Percentiles rank a stretch among this genome's conserved stretches.
These are phyloP conservation scores for Lepidocyrtoides sp. DNA, from an alignment of 2,888 invertebrate species.

Conservation along the genomic window DNA sequence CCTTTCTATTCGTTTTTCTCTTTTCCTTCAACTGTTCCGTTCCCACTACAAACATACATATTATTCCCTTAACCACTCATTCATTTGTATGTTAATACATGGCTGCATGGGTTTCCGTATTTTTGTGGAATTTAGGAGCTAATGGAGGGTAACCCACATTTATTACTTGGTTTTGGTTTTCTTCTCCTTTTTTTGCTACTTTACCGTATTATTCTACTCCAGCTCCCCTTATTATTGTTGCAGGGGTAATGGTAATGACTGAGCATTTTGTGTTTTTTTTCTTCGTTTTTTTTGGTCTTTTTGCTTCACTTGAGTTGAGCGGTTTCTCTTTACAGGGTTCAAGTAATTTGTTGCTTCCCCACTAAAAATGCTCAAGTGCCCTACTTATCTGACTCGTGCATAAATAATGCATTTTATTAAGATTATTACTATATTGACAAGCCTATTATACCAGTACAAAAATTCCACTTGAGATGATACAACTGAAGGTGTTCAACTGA, in stretches of 20 bases:
- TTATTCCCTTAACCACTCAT: background rate
- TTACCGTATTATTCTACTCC: background rate
- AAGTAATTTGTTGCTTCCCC: slow-evolving; percentile 56
- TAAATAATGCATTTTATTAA: slow-evolving; percentile 45
- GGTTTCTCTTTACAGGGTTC: slow-evolving; percentile 43
- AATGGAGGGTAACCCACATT: slow-evolving; percentile 78
- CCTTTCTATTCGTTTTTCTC: slow-evolving; percentile 9
- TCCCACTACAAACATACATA: too few relatives aligned
- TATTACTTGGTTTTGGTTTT: slow-evolving; percentile 63
- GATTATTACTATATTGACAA: background rate
- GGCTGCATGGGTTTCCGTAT: slow-evolving; percentile 55
- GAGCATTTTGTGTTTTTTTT: slow-evolving; percentile 20
- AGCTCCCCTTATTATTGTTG: background rate
- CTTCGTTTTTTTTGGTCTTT: slow-evolving; percentile 46
- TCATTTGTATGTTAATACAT: slow-evolving; percentile 45
- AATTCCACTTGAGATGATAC: slow-evolving; percentile 56
- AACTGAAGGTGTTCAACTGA: slow-evolving; percentile 45
- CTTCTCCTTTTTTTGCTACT: slow-evolving; percentile 35
- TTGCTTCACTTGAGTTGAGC: slow-evolving; percentile 50
- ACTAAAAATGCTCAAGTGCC: slow-evolving; percentile 41
- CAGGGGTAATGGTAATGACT: slow-evolving; percentile 17
- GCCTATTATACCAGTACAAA: slow-evolving; percentile 1
- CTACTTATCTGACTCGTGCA: slow-evolving; percentile 67
- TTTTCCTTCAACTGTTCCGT: slow-evolving; percentile 6
- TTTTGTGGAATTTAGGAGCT: slow-evolving; percentile 67